Base-by-base conservation (phyloP, 2,113 vertebrate species). In the Nothobranchius kuhntae region DNA sequence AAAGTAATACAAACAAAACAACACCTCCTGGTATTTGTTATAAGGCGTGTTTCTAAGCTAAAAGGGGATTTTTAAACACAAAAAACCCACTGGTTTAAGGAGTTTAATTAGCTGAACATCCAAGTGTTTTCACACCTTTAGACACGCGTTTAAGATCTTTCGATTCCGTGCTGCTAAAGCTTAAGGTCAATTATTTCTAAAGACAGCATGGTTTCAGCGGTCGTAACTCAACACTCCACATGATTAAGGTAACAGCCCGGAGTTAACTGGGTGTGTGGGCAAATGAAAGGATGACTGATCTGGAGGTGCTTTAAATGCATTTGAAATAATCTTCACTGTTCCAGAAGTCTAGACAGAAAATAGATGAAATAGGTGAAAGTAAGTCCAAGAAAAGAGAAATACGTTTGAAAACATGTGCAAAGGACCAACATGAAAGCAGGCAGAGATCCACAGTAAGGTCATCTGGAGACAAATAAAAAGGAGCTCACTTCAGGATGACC, bases 401-500 rank as follows among this genome's bases (percentile, higher is more conserved):
- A 73, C 36, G 14, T 79, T 65, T 54, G 21, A 55, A 36, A 38
- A 9, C 61, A 72, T 11, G 61, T 61, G 47, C 38, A 42, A 73
- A 11, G 47, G 30, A 30, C 66, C 63, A 21, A 80, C 75, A 84
- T 88, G 57, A 77, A 87, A 83, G 84, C 26, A 7, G 26, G 48
- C 72, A 24, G 3, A 53, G 42, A 68, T 82, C 61, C 38, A 54
- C 62, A 42, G 13, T 35, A 48, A 68, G 54, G 64, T 62, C 48
- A 15, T 50, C 73, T 70, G 67, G 70, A 78, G 74, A 61, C 52
- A 81, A 63, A 61, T 77, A 63, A 75, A 51, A 9, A 71, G 59
- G 76, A 83, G 81, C 84, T 77, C 7, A 52, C 53, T 68, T 35
- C 75, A 80, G 83, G 54, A 30, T 65, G 61, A 83, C 50, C 61